These are phyloP conservation scores for Drosophila pegasa DNA, from an alignment of 2,888 invertebrate genomes.

Conservation along the genomic window DNA sequence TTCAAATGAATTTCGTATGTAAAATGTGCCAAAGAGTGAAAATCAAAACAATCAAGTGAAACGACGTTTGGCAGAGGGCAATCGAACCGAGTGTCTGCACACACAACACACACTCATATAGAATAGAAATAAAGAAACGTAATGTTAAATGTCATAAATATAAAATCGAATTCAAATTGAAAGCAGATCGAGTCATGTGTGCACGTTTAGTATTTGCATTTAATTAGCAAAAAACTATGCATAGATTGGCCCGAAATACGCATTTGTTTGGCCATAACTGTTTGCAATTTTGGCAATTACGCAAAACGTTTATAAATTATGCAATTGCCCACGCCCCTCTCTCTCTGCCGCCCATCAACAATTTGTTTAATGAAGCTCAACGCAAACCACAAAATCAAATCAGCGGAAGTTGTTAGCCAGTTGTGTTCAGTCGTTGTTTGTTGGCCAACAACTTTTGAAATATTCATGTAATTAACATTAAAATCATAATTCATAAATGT, in stretches of 20 bases:
- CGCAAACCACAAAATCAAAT: conserved; percentile 72
- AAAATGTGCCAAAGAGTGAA: conserved; percentile 74
- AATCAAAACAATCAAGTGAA: conserved; percentile 79
- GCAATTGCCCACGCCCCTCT: conserved; percentile 40
- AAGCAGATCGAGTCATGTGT: conserved; percentile 56
- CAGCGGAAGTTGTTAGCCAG: conserved; percentile 67
- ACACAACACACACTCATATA: not conserved
- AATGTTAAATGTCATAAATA: conserved; percentile 74
- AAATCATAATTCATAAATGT: conserved; percentile 69
- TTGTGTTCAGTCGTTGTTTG: conserved; percentile 31
- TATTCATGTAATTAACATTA: conserved; percentile 76
- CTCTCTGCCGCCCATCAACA: conserved; percentile 18
- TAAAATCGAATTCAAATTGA: conserved; percentile 78
- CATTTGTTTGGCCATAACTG: conserved; percentile 65
- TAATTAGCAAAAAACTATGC: conserved; percentile 74
- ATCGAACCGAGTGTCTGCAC: conserved; percentile 4
- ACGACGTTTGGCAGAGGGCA: conserved; percentile 52
- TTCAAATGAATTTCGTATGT: conserved; percentile 73
- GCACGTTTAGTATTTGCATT: conserved; percentile 64
- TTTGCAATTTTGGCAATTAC: conserved; percentile 73
- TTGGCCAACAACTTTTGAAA: conserved; percentile 32
- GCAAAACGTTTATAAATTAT: conserved; percentile 75
- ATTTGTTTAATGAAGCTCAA: conserved; percentile 73
- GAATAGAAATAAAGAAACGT: conserved; percentile 28
- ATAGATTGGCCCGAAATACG: conserved; percentile 47